Conservation (phyloP, 2,797 vertebrate species). For the Helicolenus hilgendorfi region DNA sequence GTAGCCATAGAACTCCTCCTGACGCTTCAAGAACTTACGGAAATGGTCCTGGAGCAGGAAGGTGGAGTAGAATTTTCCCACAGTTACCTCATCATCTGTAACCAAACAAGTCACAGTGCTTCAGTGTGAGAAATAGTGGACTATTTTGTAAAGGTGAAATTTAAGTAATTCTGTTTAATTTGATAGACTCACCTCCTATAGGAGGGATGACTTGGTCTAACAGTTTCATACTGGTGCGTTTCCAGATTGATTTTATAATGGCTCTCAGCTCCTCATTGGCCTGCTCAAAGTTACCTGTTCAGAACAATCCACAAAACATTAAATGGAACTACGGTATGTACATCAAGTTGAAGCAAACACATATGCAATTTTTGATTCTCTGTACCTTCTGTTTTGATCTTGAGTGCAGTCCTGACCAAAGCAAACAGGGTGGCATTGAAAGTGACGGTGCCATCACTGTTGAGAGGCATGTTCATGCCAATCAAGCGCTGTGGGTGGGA, state of each 20-base stretch:
- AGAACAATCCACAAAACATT: neutral
- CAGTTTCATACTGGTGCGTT: conserved; percentile 99
- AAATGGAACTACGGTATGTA: neutral
- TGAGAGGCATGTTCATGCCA: conserved; percentile 99
- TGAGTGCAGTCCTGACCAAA: conserved; percentile 97
- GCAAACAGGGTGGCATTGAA: conserved; percentile 99
- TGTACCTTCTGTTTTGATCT: conserved; percentile 98
- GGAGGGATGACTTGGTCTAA: conserved; percentile 99
- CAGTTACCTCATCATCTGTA: conserved; percentile 98
- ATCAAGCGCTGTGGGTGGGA: conserved; percentile 92
- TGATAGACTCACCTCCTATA: conserved; percentile 92
- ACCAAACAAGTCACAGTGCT: conserved; percentile 22
- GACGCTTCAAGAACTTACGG: conserved; percentile 97
- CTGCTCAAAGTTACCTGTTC: conserved; percentile 97
- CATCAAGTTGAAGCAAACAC: neutral
- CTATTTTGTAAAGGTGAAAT: neutral
- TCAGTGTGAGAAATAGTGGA: neutral
- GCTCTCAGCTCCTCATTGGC: conserved; percentile 97
- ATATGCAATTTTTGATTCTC: neutral
- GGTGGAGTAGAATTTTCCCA: conserved; percentile 99
- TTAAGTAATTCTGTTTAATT: neutral
- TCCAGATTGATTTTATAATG: conserved; percentile 99
- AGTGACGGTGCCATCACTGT: conserved; percentile 98
- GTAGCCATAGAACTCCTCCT: conserved; percentile 98
- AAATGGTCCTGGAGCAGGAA: conserved; percentile 99